Conservation (phyloP, 2,113 vertebrate genomes). For the Apteryx owenii region DNA sequence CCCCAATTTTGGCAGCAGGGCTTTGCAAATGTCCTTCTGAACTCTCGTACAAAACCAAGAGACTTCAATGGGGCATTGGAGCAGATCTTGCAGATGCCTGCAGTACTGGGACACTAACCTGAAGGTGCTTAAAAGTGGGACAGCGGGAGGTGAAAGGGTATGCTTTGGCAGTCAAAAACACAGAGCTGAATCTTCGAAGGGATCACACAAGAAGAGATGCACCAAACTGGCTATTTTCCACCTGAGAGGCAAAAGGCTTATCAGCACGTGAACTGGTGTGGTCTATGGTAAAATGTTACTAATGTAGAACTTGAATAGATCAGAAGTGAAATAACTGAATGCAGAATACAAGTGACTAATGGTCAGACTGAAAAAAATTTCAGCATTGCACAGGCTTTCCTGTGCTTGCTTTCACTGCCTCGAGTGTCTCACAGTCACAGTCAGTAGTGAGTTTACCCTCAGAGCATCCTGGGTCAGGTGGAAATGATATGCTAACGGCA, state of each 20-base stretch:
- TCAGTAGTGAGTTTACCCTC: background rate
- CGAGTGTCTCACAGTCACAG: rapidly evolving
- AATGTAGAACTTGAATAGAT: background rate
- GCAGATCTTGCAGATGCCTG: background rate
- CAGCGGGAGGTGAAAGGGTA: background rate
- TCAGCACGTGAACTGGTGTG: background rate
- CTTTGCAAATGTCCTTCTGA: background rate
- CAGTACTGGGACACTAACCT: background rate
- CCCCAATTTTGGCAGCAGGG: background rate
- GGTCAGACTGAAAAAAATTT: background rate
- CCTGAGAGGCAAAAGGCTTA: background rate
- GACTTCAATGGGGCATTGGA: background rate
- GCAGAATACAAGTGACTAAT: background rate
- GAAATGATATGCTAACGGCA: too few species aligned
- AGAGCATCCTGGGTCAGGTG: background rate
- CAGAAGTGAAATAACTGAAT: background rate
- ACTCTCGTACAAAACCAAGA: background rate
- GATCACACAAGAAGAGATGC: background rate
- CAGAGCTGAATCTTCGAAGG: background rate
- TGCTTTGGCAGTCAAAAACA: background rate
- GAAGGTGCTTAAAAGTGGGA: background rate
- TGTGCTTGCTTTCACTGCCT: rapidly evolving
- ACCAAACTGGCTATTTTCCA: rapidly evolving
- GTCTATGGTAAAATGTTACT: background rate
- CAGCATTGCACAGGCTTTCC: background rate